Evolutionary conservation across 2,113 vertebrate species (phyloP).

Genomic region (Megaleporinus macrocephalus): DNA sequence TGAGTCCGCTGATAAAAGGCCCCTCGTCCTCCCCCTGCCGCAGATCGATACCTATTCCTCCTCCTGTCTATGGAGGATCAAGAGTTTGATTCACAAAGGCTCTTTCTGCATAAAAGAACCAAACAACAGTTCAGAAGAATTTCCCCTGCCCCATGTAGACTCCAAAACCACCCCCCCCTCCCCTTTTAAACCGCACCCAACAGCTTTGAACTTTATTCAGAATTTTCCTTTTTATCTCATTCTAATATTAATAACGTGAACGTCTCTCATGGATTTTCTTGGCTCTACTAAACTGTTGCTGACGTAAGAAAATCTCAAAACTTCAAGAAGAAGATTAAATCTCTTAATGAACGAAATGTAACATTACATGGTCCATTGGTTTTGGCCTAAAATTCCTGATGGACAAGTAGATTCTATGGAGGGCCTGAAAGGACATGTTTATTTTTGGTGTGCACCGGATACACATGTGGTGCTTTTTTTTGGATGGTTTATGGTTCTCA

Average conservation of each 20-base stretch:
- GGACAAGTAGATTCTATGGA: too few relatives aligned
- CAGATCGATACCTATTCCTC: slow-evolving; percentile 77
- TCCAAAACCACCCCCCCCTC: background rate
- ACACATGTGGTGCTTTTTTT: too few relatives aligned
- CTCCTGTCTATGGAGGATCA: slow-evolving; percentile 77
- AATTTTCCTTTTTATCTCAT: background rate
- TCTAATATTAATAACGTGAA: background rate
- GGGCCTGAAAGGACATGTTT: too few relatives aligned
- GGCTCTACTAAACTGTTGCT: background rate
- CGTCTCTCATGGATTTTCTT: background rate
- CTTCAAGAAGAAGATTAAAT: too few relatives aligned
- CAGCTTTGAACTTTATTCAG: background rate
- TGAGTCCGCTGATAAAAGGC: slow-evolving; percentile 78
- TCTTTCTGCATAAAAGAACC: slow-evolving; percentile 77
- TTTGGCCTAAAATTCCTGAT: too few relatives aligned
- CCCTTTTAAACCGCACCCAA: background rate
- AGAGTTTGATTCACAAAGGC: slow-evolving; percentile 76
- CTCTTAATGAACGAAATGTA: too few relatives aligned
- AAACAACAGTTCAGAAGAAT: slow-evolving; percentile 76
- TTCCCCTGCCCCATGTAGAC: slow-evolving; percentile 44
- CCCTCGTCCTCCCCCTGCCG: slow-evolving; percentile 62
- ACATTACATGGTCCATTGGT: too few relatives aligned
- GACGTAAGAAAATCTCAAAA: too few relatives aligned
- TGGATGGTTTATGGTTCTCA: too few relatives aligned
- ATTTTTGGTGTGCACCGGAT: too few relatives aligned